Percentiles rank a stretch among this genome's conserved stretches.
These are phyloP conservation scores for Pyrgus malvae DNA, from an alignment of 2,888 invertebrate species.

Conservation along the genomic window DNA sequence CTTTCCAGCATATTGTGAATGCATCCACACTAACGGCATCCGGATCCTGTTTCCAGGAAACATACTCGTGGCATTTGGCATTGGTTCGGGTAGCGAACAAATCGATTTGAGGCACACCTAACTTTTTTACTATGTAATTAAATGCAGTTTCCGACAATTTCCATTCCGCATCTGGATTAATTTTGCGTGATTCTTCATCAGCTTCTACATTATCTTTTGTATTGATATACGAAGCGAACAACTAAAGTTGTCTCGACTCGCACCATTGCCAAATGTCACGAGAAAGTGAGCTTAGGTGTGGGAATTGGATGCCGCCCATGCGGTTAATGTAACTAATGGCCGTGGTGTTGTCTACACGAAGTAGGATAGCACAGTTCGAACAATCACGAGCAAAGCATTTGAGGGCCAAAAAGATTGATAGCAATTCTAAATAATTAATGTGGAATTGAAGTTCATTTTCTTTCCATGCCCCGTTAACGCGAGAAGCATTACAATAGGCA, in stretches of 20 bases:
- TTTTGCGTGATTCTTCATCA: conserved; percentile 2
- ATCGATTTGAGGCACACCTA: neutral
- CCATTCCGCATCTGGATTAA: neutral
- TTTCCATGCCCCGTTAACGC: conserved; percentile 23
- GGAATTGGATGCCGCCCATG: no score
- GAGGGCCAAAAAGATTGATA: conserved; percentile 6
- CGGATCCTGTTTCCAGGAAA: conserved; percentile 24
- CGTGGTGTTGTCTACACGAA: conserved; percentile 28
- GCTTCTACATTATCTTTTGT: conserved; percentile 7
- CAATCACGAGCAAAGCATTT: conserved; percentile 8
- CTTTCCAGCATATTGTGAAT: conserved; percentile 28
- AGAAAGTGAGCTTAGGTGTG: conserved; percentile 7
- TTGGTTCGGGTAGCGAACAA: conserved; percentile 3
- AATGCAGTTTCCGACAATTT: neutral
- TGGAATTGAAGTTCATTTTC: neutral
- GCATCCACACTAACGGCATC: conserved; percentile 27
- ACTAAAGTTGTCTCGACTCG: neutral
- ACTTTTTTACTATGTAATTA: no score
- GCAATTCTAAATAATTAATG: conserved; percentile 14
- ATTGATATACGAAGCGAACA: conserved; percentile 11
- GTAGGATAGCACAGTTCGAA: conserved; percentile 4
- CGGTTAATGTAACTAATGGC: no score
- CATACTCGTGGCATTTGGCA: neutral
- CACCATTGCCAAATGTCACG: conserved; percentile 12
- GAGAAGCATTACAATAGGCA: conserved; percentile 17